These are phyloP conservation scores for Oxyura jamaicensis DNA, from an alignment of 2,113 vertebrate species.

Conservation along the genomic window DNA sequence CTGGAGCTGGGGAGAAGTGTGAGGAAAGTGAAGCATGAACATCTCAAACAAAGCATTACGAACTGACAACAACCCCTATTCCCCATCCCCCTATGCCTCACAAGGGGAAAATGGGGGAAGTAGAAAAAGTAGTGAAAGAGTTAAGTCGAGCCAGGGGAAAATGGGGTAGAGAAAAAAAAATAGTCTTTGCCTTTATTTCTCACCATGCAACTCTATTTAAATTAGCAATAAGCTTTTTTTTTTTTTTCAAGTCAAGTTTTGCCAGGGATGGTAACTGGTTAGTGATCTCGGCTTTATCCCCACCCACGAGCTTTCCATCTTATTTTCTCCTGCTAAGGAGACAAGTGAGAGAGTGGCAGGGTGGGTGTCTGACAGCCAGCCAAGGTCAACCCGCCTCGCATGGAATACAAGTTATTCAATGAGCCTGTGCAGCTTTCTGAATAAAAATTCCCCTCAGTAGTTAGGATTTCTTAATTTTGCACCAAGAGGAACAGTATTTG, in stretches of 20 bases:
- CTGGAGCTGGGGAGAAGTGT: background rate
- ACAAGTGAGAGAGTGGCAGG: background rate
- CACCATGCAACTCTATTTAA: background rate
- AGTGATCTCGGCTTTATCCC: background rate
- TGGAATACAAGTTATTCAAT: background rate
- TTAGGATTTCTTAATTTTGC: background rate
- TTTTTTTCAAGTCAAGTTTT: background rate
- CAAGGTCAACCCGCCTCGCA: background rate
- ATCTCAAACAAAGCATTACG: background rate
- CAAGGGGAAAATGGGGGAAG: accelerated
- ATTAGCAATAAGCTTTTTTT: background rate
- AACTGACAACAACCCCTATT: accelerated
- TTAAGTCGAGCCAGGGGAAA: background rate
- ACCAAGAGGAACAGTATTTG: background rate
- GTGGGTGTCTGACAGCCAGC: background rate
- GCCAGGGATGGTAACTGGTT: accelerated
- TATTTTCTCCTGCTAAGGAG: background rate
- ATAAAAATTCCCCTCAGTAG: background rate
- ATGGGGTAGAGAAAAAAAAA: background rate
- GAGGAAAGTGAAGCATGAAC: background rate
- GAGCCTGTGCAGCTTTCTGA: background rate
- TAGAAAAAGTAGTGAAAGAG: background rate
- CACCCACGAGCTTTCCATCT: background rate
- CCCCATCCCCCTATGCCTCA: accelerated
- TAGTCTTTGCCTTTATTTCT: background rate